These are phyloP conservation scores for Xanthia icteritia DNA, from an alignment of 2,888 invertebrate genomes.

Conservation along the genomic window DNA sequence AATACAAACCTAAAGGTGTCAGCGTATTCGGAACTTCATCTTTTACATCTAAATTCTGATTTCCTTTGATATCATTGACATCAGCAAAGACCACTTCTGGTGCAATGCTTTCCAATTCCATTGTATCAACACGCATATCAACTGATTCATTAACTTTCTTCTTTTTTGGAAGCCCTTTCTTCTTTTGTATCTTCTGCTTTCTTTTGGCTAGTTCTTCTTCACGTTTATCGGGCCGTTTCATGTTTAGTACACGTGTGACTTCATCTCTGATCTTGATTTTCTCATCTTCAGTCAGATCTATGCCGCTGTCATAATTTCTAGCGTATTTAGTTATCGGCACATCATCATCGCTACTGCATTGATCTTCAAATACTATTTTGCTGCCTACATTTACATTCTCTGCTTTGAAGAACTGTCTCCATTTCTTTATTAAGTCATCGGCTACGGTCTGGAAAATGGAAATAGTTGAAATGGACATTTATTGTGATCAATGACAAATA, in stretches of 20 bases:
- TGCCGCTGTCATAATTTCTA: constrained; percentile 76
- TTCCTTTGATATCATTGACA: constrained; percentile 76
- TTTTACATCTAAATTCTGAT: constrained; percentile 73
- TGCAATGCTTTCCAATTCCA: constrained; percentile 27
- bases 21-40: constrained; percentile 62
- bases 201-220: constrained; percentile 49
- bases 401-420: constrained; percentile 73
- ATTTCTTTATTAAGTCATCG: constrained; percentile 77
- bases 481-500: not conserved
- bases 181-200: constrained; percentile 42
- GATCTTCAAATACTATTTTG: constrained; percentile 24
- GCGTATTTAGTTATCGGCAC: constrained; percentile 82
- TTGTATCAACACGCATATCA: constrained; percentile 16
- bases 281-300: constrained; percentile 79
- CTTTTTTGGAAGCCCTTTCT: constrained; percentile 48
- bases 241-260: constrained; percentile 73
- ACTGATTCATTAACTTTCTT: constrained; percentile 54
- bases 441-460: constrained; percentile 75
- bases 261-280: constrained; percentile 78
- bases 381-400: constrained; percentile 62
- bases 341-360: constrained; percentile 82
- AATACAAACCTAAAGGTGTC: constrained; percentile 60
- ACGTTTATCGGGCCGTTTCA: constrained; percentile 48
- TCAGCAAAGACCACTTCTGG: constrained; percentile 83
- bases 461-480: not conserved